These are phyloP conservation scores for Microctenopoma stevenorrisi DNA, from an alignment of 2,797 vertebrate genomes.

Conservation along the genomic window DNA sequence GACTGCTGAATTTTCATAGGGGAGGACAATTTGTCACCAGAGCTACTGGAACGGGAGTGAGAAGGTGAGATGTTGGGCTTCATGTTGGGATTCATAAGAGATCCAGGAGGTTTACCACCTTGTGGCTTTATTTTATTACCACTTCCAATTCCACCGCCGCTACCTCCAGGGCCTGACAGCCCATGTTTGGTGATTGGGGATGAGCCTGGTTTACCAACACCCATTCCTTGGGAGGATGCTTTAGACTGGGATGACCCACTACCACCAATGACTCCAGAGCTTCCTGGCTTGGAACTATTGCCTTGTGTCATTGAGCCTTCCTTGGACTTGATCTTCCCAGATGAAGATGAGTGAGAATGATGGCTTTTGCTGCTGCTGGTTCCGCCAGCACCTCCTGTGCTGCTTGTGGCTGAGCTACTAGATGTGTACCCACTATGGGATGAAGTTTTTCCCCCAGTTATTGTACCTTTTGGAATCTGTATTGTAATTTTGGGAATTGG, in stretches of 20 bases:
- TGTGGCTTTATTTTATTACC: slow-evolving; percentile 93
- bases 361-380: slow-evolving; percentile 92
- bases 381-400: slow-evolving; percentile 74
- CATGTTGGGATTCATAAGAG: slow-evolving; percentile 95
- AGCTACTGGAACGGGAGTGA: slow-evolving; percentile 92
- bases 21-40: slow-evolving; percentile 93
- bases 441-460: slow-evolving; percentile 94
- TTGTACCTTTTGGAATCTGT: slow-evolving; percentile 95
- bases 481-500: slow-evolving; percentile 99
- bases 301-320: slow-evolving; percentile 89
- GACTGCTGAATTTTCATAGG: slow-evolving; percentile 93
- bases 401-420: slow-evolving; percentile 87
- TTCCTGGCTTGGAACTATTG: slow-evolving; percentile 89
- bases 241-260: slow-evolving; percentile 87
- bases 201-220: slow-evolving; percentile 92
- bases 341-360: slow-evolving; percentile 95
- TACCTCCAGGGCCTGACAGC: slow-evolving; percentile 87
- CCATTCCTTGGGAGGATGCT: slow-evolving; percentile 91
- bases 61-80: slow-evolving; percentile 99
- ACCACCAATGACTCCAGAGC: slow-evolving; percentile 82
- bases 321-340: slow-evolving; percentile 95
- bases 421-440: slow-evolving; percentile 94
- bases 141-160: slow-evolving; percentile 78
- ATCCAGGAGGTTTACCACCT: slow-evolving; percentile 94
- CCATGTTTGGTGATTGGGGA: slow-evolving; percentile 97